Base-by-base conservation (phyloP, 92 coral and sea anemone genomes). In the Porites rus region DNA sequence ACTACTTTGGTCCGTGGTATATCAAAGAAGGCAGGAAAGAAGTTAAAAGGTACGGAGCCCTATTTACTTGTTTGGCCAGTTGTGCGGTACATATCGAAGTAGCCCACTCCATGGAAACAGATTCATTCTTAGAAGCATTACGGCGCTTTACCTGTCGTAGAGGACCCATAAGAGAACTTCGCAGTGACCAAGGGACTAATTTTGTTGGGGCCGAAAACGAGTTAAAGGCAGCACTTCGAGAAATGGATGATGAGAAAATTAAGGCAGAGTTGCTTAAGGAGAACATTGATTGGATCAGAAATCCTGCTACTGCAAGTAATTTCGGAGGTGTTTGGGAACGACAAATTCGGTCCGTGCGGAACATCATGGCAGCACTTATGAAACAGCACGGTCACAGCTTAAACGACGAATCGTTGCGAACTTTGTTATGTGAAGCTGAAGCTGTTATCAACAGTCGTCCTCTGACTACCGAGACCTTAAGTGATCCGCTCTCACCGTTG, bases 251-350 rank as follows among this genome's bases (percentile, higher is more conserved):
- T 19, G 74, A 64, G 18, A 78, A 77, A 10, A 86, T 86, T 43
- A 76, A 66, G 66, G 61, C 78, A 18, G 56, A 69, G n/a, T 25
- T 86, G 13, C 66, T 86, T 10, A 85, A 86, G 64, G 59, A 51
- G 38, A 79, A 79, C 56, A 56, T 79, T 58, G 79, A 86, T 18
- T 86, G 86, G 79, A 25, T 61, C 24, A 68, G 79, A 59, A 86
- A 72, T 51, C 90, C 79, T 4, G 86, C 85, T 6, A n/a, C 24
- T 13, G 90, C 52, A 1, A 78, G 79, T 8, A 58, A 79, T 2
- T 17, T 71, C 65, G 88, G 88, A 31, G 91, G 92, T 7, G 80
- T 83, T 72, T 89, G 89, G 89, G 92, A 85, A 84, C 46, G 73
- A 17, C 28, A 53, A 28, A 65, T 65, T 28, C n/a, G 73, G 19